Conservation (phyloP, 23 tunicate genomes). For the Styela clava region DNA sequence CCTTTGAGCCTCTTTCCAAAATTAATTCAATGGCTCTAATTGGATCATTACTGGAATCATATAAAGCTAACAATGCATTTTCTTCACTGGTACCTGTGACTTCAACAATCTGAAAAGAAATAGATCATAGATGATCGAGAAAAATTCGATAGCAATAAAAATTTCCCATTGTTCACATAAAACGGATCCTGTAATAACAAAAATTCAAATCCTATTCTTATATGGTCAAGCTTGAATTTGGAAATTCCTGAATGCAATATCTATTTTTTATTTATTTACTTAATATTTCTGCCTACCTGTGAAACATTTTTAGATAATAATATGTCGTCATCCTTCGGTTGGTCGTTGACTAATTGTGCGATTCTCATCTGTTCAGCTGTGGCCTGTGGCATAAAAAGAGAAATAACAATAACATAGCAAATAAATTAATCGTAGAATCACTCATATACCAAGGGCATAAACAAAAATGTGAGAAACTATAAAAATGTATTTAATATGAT, state of each 20-base stretch:
- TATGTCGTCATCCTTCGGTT: conserved; percentile 48
- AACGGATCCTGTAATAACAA: not conserved
- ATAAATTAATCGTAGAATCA: too few relatives aligned
- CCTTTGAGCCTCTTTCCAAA: conserved; percentile 42
- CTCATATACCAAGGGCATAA: too few relatives aligned
- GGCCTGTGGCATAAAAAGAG: conserved; percentile 38
- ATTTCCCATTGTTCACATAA: too few relatives aligned
- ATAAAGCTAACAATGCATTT: conserved; percentile 64
- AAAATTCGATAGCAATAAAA: not conserved
- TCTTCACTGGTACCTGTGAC: conserved; percentile 87
- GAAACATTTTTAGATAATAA: conserved; percentile 50
- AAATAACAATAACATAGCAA: not conserved
- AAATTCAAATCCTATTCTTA: not conserved
- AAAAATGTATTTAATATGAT: too few relatives aligned
- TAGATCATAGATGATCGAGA: not conserved
- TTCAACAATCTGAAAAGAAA: conserved; percentile 56
- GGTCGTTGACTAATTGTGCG: conserved; percentile 56
- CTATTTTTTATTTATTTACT: too few relatives aligned
- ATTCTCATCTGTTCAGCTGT: conserved; percentile 80
- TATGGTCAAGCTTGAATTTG: not conserved
- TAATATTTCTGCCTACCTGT: conserved; percentile 32
- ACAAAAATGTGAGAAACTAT: too few relatives aligned
- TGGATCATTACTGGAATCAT: conserved; percentile 84
- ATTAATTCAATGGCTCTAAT: conserved; percentile 85
- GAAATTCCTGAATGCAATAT: too few relatives aligned